phyloP scores from a whole-genome alignment of 2,888 invertebrate genomes.

The Stratiomys singularior region DNA sequence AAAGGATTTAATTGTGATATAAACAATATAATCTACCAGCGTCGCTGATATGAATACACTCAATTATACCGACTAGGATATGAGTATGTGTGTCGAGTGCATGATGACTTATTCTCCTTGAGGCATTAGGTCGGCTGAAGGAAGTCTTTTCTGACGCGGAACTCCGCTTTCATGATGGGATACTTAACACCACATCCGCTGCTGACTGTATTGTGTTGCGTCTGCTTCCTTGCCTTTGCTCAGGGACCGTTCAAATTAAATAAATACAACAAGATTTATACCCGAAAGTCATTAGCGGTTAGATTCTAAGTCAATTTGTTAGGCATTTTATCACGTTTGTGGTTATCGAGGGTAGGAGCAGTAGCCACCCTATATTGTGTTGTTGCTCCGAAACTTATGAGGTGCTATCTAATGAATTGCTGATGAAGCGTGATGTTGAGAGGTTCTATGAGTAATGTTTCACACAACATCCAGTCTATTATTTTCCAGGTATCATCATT shows the following conservation, averaged over 20 bases:
- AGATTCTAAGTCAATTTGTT: slow-evolving; percentile 26
- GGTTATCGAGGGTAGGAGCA: not conserved
- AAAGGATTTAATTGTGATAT: slow-evolving; percentile 29
- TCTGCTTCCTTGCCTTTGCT: not conserved
- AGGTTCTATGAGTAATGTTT: not conserved
- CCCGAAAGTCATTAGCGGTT: slow-evolving; percentile 19
- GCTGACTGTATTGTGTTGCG: slow-evolving; percentile 17
- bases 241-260: not conserved
- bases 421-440: slow-evolving; percentile 2
- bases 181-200: slow-evolving; percentile 4
- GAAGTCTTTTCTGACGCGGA: not conserved
- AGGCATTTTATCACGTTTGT: not conserved
- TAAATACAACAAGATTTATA: slow-evolving; percentile 24
- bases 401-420: slow-evolving; percentile 7
- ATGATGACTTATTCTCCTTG: slow-evolving; percentile 17
- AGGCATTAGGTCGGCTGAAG: slow-evolving; percentile 1
- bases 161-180: not conserved
- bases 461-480: not conserved
- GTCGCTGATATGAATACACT: not conserved
- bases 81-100: not conserved
- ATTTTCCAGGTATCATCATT: not conserved
- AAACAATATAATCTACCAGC: not conserved
- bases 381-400: not conserved
- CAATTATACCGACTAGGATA: not conserved
- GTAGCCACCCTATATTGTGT: not conserved